These are phyloP conservation scores for Aleiodes alternator DNA, from an alignment of 2,888 invertebrate species.

Conservation along the genomic window DNA sequence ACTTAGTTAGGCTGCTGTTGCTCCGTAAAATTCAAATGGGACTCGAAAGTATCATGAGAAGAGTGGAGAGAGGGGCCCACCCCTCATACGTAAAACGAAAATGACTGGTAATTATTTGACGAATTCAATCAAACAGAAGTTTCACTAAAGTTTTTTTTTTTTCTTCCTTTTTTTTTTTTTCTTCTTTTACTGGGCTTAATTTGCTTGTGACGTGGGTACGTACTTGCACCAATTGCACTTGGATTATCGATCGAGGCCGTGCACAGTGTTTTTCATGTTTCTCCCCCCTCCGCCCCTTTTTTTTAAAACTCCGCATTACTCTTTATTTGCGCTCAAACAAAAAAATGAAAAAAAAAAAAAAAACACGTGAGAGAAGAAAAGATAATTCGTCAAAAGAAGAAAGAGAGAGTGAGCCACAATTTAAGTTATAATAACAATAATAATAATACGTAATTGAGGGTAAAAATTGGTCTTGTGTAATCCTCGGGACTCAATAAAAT, in stretches of 20 bases:
- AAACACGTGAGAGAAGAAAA: neutral
- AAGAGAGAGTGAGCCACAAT: neutral
- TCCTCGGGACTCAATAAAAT: constrained; percentile 2
- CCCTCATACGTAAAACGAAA: constrained; percentile 10
- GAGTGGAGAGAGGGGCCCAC: neutral
- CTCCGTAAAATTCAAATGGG: constrained; percentile 30
- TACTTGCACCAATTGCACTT: constrained; percentile 45
- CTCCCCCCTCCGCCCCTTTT: constrained; percentile 8
- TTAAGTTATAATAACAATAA: too few species aligned
- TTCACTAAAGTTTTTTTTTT: constrained; percentile 25
- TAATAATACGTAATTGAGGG: constrained; percentile 2
- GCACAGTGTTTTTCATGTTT: constrained; percentile 17
- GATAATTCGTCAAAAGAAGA: neutral
- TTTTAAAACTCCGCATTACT: constrained; percentile 8
- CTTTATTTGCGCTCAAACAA: constrained; percentile 6
- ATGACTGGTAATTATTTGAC: constrained; percentile 36
- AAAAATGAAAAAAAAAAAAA: neutral
- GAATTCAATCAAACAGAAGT: constrained; percentile 36
- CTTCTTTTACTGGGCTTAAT: neutral
- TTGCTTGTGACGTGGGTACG: constrained; percentile 37
- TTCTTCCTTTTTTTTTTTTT: too few species aligned
- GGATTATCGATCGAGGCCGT: constrained; percentile 45
- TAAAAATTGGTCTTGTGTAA: neutral
- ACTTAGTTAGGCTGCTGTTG: neutral
- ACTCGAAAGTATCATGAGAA: neutral